Conservation (phyloP, 1,140 invertebrate species). For the Aphaenogaster ashmeadi region DNA sequence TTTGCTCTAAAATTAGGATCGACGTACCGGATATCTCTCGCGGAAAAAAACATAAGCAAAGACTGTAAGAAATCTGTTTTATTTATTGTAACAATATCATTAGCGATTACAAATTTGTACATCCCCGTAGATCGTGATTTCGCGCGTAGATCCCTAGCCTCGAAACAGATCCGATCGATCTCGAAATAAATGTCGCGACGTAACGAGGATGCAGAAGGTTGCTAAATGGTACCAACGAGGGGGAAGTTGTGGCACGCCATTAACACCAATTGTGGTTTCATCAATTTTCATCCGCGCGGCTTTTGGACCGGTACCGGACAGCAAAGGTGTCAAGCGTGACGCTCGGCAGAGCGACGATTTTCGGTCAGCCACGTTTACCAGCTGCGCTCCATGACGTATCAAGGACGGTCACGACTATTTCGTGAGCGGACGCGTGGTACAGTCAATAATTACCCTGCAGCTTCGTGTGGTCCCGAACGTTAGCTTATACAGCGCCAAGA, state of each 20-base stretch:
- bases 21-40: background rate
- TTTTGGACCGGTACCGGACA: conserved; percentile 56
- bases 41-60: background rate
- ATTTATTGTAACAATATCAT: conserved; percentile 15
- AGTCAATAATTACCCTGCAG: conserved; percentile 36
- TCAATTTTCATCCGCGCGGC: conserved; percentile 76
- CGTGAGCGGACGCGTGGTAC: conserved; percentile 37
- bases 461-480: background rate
- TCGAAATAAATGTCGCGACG: conserved; percentile 56
- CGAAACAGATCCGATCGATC: conserved; percentile 55
- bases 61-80: background rate
- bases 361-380: conserved; percentile 27
- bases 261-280: conserved; percentile 79
- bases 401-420: conserved; percentile 38
- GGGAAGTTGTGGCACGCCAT: conserved; percentile 65
- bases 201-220: conserved; percentile 75
- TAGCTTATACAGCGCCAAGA: background rate
- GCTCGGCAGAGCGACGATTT: conserved; percentile 44
- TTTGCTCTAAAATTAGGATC: background rate
- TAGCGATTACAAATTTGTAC: conserved; percentile 10
- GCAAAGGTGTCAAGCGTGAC: conserved; percentile 67
- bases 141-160: background rate
- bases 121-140: background rate
- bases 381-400: conserved; percentile 26
- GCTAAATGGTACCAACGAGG: conserved; percentile 55